phyloP scores from a whole-genome alignment of 2,797 vertebrate species.

The Lacerta bilineata region DNA sequence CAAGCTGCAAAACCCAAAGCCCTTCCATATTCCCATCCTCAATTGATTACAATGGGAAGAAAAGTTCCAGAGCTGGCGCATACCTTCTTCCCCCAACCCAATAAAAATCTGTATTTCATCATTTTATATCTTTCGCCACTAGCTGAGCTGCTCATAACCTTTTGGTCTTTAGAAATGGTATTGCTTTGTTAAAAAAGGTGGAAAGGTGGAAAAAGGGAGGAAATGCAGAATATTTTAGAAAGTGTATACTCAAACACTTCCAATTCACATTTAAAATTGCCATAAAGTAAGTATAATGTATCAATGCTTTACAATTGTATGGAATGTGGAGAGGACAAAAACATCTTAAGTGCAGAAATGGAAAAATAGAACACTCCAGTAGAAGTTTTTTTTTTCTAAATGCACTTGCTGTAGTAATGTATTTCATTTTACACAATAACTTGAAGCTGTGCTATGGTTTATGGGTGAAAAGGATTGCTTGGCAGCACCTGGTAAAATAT shows the following conservation, averaged over 20 bases:
- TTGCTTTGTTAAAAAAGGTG: not conserved
- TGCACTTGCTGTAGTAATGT: not conserved
- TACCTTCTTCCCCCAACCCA: too few species aligned
- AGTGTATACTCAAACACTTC: too few species aligned
- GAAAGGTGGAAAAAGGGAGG: too few species aligned
- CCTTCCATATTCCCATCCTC: too few species aligned
- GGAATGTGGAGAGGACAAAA: not conserved
- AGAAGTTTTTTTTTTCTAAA: not conserved
- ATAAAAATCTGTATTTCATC: not conserved
- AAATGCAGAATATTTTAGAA: too few species aligned
- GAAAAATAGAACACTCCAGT: not conserved
- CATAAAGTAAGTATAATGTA: not conserved
- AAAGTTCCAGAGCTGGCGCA: too few species aligned
- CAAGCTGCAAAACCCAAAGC: too few species aligned
- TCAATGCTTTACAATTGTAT: not conserved
- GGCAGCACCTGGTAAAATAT: not conserved
- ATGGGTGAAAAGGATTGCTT: not conserved
- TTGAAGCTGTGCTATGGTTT: slow-evolving; percentile 7
- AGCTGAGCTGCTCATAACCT: not conserved
- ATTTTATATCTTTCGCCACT: not conserved
- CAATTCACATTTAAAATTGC: not conserved
- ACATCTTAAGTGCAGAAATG: not conserved
- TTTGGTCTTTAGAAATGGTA: not conserved
- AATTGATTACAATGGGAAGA: too few species aligned
- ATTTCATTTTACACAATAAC: not conserved